A percentile compares a stretch with the other conserved stretches of the same genome.
Conservation (phyloP, 2,797 vertebrate genomes). For the Girardinus metallicus region DNA sequence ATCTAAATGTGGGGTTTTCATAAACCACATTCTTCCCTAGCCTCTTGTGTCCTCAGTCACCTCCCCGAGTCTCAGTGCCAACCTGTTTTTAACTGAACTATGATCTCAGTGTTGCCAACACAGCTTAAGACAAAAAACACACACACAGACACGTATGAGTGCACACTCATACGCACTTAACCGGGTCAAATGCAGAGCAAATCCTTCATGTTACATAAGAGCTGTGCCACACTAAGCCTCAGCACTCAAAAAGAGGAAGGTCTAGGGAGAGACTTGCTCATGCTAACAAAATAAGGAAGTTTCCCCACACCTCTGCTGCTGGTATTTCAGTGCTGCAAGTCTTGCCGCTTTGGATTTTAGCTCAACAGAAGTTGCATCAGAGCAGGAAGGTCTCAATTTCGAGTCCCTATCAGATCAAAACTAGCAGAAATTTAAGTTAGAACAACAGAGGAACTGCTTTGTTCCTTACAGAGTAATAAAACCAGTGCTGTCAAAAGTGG, state of each 20-base stretch:
- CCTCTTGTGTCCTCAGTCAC: slow-evolving; percentile 52
- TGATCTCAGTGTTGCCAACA: slow-evolving; percentile 33
- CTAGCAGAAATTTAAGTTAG: slow-evolving; percentile 5
- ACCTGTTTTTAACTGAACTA: slow-evolving; percentile 41
- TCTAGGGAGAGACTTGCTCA: slow-evolving; percentile 1
- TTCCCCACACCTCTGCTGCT: slow-evolving; percentile 2
- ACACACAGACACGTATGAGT: slow-evolving; percentile 9
- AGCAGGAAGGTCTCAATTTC: slow-evolving; percentile 7
- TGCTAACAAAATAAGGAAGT: slow-evolving; percentile 5
- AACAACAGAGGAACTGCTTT: slow-evolving; percentile 13
- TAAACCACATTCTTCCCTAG: slow-evolving; percentile 60
- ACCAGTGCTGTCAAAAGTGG: neutral
- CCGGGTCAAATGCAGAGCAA: slow-evolving; percentile 51
- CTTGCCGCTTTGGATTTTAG: slow-evolving; percentile 17
- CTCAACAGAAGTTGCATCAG: slow-evolving; percentile 8
- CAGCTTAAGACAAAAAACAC: slow-evolving; percentile 30
- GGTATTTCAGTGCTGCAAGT: slow-evolving; percentile 7
- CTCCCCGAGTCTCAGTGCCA: slow-evolving; percentile 36
- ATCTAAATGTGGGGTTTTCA: slow-evolving; percentile 67
- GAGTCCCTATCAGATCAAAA: neutral
- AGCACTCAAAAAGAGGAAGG: slow-evolving; percentile 5
- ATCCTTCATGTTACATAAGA: slow-evolving; percentile 58
- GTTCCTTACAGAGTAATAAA: slow-evolving; percentile 22
- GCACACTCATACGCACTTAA: slow-evolving; percentile 33
- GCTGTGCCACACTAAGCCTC: slow-evolving; percentile 25